Evolutionary conservation across 1,140 invertebrate species (phyloP).

Genomic region (Drosophila quadrilineata): DNA sequence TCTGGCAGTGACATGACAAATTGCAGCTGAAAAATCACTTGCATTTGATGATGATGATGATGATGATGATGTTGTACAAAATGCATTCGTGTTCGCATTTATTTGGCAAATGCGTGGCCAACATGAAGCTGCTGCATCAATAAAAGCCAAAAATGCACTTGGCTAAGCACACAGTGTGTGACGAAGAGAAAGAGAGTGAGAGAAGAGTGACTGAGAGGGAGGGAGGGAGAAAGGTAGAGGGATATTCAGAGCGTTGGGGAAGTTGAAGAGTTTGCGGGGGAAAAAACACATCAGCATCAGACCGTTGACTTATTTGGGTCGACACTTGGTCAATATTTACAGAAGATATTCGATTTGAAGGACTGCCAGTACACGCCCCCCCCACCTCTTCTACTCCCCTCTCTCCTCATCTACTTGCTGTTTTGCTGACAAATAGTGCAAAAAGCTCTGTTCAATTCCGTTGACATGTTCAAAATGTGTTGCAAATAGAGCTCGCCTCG

Average conservation of each 20-base stretch:
- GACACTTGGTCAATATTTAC: constrained; percentile 50
- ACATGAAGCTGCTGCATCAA: constrained; percentile 62
- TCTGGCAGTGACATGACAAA: neutral
- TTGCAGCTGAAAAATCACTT: neutral
- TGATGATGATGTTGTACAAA: constrained; percentile 29
- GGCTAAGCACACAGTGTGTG: constrained; percentile 63
- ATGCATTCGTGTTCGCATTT: constrained; percentile 56
- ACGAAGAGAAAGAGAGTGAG: neutral
- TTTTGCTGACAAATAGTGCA: neutral
- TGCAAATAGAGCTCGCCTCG: neutral
- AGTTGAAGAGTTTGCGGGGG: no score
- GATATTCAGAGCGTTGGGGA: no score
- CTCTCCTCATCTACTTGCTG: no score
- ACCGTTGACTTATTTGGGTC: constrained; percentile 39
- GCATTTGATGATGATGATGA: constrained; percentile 12
- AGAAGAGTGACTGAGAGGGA: no score
- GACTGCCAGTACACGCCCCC: constrained; percentile 10
- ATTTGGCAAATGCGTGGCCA: constrained; percentile 56
- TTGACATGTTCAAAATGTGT: constrained; percentile 23
- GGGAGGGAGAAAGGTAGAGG: no score
- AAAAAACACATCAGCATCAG: no score
- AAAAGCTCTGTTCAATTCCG: constrained; percentile 26
- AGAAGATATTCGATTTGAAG: constrained; percentile 36
- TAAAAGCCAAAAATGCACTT: constrained; percentile 77
- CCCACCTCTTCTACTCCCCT: no score